Evolutionary conservation across 2,888 invertebrate genomes (phyloP), one percentile per base, ranked within the genome.

Genomic region (Incurvaria masculella): DNA sequence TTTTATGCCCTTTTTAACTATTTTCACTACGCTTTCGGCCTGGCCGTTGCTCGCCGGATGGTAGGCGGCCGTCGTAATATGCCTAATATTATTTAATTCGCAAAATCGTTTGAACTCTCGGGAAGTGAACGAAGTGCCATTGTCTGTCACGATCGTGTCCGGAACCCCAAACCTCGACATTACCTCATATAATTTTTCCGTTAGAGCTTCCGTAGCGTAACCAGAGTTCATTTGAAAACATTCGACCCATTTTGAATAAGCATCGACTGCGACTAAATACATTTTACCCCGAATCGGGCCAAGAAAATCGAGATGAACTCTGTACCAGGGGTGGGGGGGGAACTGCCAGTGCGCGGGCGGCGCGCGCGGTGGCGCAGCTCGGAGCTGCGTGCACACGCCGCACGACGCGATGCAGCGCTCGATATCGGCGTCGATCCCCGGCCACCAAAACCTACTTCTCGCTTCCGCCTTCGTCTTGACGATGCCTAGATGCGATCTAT

Each of bases 1-100:
- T n/a, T 55, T 58, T 41, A 57, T 51, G 3, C 58, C 58, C 38
- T 53, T 58, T 52, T 60, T 59, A 1, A 58, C 50, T 6, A 59
- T 50, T 45, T 60, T 60, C 1, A 59, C 57, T 21, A 49, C 55
- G 17, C 53, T 52, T 33, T 58, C 57, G 0, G 57, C 57, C 26
- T 58, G 58, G 2, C 57, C 56, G 20, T 57, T 56, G 33, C 56
- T 59, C 2, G 56, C 45, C 16, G 57, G 56, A 40, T 57, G 53
- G 27, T 57, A 57, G 2, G 48, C 49, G 1, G 57, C 56, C n/a
- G 57, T 55, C 2, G 53, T 52, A 5, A 57, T 2, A 38, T 58
- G 57, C 6, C 26, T 26, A 11, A 57, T 58, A 3, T 56, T 56
- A 38, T 59, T 58, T 6, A 44, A 20, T 11, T n/a, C 14, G 47